Evolutionary conservation across 2,113 vertebrate species (phyloP), one percentile per base, ranked within the genome.

Genomic region (Cichladusa arquata): DNA sequence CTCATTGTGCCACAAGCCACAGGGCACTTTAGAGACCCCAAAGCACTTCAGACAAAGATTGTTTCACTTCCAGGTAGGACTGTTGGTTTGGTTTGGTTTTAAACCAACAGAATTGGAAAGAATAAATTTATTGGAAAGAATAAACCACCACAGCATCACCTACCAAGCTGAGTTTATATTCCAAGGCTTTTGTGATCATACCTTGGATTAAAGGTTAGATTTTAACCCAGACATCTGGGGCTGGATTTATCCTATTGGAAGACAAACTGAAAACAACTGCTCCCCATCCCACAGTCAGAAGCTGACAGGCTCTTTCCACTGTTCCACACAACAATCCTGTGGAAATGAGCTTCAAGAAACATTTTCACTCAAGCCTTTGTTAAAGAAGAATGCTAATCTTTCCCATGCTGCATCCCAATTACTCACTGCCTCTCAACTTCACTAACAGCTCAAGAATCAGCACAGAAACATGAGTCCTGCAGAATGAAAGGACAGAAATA

Each of bases 331-430:
- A 95, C 81, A 95, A 96, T 82, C 74, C 79, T 25, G 87, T 78
- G 92, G 82, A 97, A 95, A 91, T 94, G 92, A 95, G 92, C 82
- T 88, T 78, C 56, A 83, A 95, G 60, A 26, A 79, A 94, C 64
- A 66, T 60, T 86, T 91, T 81, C 74, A 56, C 72, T 94, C 85
- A 34, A 67, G 90, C 81, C 86, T 94, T 93, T 95, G 74, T 95
- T 80, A 31, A 58, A 88, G 90, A 95, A 90, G 74, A 96, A 96
- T 44, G 60, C 47, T 88, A 90, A 93, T 93, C 84, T 90, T 80
- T 36, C 44, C 74, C 74, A 74, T 78, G 70, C 84, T 62, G 58
- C 62, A 50, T 88, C 83, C 51, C 76, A 97, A 93, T 96, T 90
- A 92, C 65, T 91, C 83, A 19, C 36, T 69, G 78, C 90, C 88